Percentiles rank a stretch among this genome's conserved stretches.
Evolutionary conservation across 2,888 invertebrate species (phyloP).

Genomic region (Glaucopsyche alexis): DNA sequence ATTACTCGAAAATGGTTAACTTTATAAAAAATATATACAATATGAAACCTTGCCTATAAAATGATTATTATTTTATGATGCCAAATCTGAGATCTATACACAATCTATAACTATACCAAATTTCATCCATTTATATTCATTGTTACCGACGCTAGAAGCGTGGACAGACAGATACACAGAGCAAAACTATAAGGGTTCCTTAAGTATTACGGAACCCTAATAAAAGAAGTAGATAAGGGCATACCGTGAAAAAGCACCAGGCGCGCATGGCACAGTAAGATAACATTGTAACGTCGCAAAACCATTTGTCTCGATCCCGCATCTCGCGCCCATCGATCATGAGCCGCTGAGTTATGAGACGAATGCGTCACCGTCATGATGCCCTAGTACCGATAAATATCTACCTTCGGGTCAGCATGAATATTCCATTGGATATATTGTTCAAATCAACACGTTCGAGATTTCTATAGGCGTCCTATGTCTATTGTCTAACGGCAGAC

Average conservation of each 20-base stretch:
- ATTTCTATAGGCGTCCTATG: not conserved
- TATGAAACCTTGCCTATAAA: too few relatives aligned
- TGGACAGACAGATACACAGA: too few relatives aligned
- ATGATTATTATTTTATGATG: too few relatives aligned
- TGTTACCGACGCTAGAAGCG: too few relatives aligned
- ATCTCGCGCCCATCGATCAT: conserved; percentile 31
- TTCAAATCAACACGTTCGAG: not conserved
- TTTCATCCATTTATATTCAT: too few relatives aligned
- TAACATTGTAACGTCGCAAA: conserved; percentile 27
- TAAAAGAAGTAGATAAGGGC: not conserved
- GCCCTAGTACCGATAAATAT: conserved; percentile 2
- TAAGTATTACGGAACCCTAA: too few relatives aligned
- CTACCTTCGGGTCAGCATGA: conserved; percentile 10
- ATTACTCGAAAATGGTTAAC: too few relatives aligned
- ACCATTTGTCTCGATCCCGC: conserved; percentile 34
- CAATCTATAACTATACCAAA: too few relatives aligned
- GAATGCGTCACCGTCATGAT: conserved; percentile 28
- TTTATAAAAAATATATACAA: too few relatives aligned
- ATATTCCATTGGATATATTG: not conserved
- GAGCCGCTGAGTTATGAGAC: conserved; percentile 30
- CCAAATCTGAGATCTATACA: not conserved
- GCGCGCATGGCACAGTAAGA: not conserved
- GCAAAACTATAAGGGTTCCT: too few relatives aligned
- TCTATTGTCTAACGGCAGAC: not conserved
- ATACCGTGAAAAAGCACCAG: conserved; percentile 7